Evolutionary conservation across 2,113 vertebrate genomes (phyloP).

Genomic region (Vireo altiloquus): DNA sequence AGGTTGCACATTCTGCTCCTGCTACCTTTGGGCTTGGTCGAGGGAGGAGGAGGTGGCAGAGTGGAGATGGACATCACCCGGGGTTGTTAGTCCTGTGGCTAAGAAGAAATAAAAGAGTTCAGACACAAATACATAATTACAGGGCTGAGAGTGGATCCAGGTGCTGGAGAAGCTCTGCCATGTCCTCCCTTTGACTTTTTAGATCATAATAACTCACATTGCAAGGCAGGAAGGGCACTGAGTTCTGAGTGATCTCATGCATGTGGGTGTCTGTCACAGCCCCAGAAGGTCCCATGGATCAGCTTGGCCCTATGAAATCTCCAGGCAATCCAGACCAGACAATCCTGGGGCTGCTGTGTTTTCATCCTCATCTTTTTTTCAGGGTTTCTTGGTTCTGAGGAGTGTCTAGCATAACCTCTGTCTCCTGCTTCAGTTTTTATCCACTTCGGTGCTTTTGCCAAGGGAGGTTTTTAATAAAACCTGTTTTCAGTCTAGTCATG

Average conservation of each 20-base stretch:
- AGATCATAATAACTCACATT: not conserved
- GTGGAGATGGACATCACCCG: not conserved
- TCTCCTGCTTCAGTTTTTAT: not conserved
- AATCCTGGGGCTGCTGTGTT: not conserved
- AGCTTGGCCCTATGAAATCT: not conserved
- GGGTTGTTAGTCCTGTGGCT: not conserved
- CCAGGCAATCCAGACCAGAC: not conserved
- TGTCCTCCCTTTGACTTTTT: not conserved
- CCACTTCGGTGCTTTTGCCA: not conserved
- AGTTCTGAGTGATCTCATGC: rapidly evolving
- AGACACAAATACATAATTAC: not conserved
- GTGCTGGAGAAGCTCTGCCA: not conserved
- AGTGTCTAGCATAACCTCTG: not conserved
- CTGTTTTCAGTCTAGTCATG: not conserved
- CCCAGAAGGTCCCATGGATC: not conserved
- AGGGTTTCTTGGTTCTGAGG: not conserved
- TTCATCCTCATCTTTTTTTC: not conserved
- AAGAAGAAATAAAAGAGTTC: not conserved
- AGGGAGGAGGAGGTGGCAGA: not conserved
- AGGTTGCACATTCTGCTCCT: not conserved
- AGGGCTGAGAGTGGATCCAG: not conserved
- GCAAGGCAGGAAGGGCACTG: not conserved
- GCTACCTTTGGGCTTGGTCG: not conserved
- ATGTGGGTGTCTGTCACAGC: rapidly evolving
- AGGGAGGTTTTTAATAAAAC: rapidly evolving